These are phyloP conservation scores for Choristoneura fumiferana DNA, from an alignment of 1,140 invertebrate species.

Conservation along the genomic window DNA sequence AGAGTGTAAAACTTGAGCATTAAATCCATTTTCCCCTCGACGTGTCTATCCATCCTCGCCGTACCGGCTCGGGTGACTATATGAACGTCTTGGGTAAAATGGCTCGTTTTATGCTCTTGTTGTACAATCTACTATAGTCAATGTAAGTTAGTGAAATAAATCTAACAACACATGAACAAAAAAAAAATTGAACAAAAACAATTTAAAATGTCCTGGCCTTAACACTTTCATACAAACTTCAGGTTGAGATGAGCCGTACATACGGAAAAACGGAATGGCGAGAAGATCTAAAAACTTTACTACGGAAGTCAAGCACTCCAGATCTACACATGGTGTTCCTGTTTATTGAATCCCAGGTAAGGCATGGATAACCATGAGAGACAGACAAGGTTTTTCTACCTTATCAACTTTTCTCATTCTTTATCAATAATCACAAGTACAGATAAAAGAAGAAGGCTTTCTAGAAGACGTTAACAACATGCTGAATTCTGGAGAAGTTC, in stretches of 20 bases:
- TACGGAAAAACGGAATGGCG: constrained; percentile 93
- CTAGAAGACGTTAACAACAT: constrained; percentile 97
- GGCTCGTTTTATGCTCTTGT: too few species aligned
- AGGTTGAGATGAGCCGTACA: constrained; percentile 94
- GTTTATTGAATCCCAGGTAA: constrained; percentile 92
- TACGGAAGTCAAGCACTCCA: constrained; percentile 88
- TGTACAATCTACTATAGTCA: too few species aligned
- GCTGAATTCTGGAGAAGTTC: constrained; percentile 95
- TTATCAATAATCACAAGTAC: not conserved
- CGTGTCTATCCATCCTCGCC: too few species aligned
- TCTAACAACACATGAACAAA: too few species aligned
- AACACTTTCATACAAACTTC: too few species aligned
- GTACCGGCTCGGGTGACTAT: too few species aligned
- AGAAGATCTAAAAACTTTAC: constrained; percentile 91
- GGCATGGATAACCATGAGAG: not conserved
- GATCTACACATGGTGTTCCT: constrained; percentile 95
- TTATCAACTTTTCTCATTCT: not conserved
- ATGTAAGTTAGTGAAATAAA: too few species aligned
- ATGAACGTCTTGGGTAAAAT: too few species aligned
- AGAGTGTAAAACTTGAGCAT: too few species aligned
- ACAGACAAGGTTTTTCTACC: not conserved
- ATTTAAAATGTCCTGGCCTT: too few species aligned
- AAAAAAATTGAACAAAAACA: too few species aligned
- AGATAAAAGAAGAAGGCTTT: constrained; percentile 96
- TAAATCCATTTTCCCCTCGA: too few species aligned